Conservation (phyloP, 1,140 invertebrate genomes). For the Meloidogyne exigua region DNA sequence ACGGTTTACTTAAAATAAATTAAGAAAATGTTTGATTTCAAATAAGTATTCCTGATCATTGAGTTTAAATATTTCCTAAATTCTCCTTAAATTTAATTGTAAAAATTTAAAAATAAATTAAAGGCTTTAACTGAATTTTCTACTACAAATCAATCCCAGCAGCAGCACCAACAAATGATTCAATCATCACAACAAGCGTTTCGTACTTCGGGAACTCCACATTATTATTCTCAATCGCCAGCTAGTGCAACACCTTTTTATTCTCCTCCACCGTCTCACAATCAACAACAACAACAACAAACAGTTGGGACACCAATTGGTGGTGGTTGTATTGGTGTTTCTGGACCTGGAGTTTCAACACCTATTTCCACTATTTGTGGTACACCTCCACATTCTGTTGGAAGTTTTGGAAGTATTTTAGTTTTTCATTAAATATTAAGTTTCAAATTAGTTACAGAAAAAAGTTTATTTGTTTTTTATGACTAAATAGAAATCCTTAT, state of each 20-base stretch:
- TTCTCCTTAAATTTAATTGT: neutral
- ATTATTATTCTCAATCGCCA: conserved; percentile 18
- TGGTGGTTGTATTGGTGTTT: neutral
- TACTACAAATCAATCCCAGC: neutral
- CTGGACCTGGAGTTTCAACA: neutral
- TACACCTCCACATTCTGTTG: conserved; percentile 13
- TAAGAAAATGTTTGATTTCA: neutral
- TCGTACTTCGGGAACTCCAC: conserved; percentile 26
- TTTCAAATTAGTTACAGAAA: too few species aligned
- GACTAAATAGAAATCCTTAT: too few species aligned
- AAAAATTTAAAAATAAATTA: too few species aligned
- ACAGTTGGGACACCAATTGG: conserved; percentile 14
- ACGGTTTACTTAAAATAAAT: neutral
- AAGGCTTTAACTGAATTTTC: neutral
- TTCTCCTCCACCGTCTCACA: conserved; percentile 16
- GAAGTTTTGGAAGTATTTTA: conserved; percentile 3
- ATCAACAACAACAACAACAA: conserved; percentile 13
- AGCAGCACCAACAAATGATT: neutral
- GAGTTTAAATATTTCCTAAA: too few species aligned
- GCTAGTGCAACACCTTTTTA: conserved; percentile 22
- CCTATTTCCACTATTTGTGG: neutral
- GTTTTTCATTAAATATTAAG: neutral
- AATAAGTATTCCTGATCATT: too few species aligned
- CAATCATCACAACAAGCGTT: conserved; percentile 22
- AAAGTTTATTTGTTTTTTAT: too few species aligned